These are phyloP conservation scores for Anser brachyrhynchus DNA, from an alignment of 2,113 vertebrate genomes.

Conservation along the genomic window DNA sequence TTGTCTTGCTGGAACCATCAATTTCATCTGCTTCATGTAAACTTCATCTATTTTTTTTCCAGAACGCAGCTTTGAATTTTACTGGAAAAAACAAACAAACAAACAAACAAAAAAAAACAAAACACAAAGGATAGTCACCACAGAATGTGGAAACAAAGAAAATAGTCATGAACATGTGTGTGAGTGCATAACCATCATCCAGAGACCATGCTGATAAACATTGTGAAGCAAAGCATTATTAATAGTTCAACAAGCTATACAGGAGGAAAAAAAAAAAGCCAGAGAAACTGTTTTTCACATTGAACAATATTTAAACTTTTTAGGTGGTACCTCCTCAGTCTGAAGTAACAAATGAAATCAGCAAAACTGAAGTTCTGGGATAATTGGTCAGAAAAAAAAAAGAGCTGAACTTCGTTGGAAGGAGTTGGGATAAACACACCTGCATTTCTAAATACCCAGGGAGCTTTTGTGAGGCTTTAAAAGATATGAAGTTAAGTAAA, in stretches of 20 bases:
- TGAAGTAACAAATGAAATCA: constrained; percentile 36
- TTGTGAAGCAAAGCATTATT: constrained; percentile 56
- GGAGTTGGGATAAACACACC: background rate
- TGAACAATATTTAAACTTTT: constrained; percentile 44
- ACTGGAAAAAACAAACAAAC: background rate
- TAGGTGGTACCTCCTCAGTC: constrained; percentile 15
- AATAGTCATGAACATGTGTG: background rate
- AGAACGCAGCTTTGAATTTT: background rate
- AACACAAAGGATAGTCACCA: background rate
- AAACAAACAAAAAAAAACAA: background rate
- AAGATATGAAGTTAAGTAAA: background rate
- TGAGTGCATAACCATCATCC: constrained; percentile 3
- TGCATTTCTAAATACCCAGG: background rate
- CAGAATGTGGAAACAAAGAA: constrained; percentile 25
- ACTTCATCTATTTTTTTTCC: background rate
- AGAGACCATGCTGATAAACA: constrained; percentile 41
- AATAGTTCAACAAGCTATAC: constrained; percentile 45
- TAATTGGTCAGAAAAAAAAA: background rate
- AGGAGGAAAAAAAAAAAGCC: background rate
- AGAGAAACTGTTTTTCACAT: background rate
- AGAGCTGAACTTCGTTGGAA: background rate
- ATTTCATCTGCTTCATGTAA: background rate
- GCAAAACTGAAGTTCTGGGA: constrained; percentile 4
- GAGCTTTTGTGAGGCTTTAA: background rate
- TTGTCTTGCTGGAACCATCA: background rate